Percentiles rank a stretch among this genome's conserved stretches.
These are phyloP conservation scores for Gracilinanus agilis DNA, from an alignment of 2,113 vertebrate species.

Conservation along the genomic window DNA sequence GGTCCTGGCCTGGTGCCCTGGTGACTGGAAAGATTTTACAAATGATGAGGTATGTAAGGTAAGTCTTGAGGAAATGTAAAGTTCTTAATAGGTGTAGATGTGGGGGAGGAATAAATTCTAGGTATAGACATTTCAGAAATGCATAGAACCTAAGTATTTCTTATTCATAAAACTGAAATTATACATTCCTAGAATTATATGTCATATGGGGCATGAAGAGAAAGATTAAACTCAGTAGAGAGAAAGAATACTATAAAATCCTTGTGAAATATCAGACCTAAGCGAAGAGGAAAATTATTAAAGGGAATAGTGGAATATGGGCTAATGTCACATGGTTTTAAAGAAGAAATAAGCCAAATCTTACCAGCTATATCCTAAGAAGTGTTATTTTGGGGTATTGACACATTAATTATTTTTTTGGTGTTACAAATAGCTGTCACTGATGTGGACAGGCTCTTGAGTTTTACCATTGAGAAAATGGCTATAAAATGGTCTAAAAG, in stretches of 20 bases:
- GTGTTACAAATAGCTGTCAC: too few species aligned
- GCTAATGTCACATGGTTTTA: neutral
- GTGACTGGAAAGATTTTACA: neutral
- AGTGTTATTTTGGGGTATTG: too few species aligned
- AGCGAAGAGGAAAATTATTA: neutral
- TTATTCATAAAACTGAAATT: slow-evolving; percentile 2
- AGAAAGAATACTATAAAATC: slow-evolving; percentile 44
- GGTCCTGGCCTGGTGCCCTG: neutral
- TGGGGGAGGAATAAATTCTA: neutral
- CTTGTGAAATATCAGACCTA: neutral
- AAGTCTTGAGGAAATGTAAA: neutral
- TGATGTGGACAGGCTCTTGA: too few species aligned
- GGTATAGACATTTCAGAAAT: neutral
- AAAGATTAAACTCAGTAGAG: neutral
- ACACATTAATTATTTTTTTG: too few species aligned
- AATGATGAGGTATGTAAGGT: neutral
- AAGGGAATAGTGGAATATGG: neutral
- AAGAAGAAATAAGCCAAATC: neutral
- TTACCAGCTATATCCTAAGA: neutral
- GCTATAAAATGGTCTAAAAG: too few species aligned
- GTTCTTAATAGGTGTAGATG: neutral
- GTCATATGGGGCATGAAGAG: slow-evolving; percentile 42
- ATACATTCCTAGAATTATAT: neutral
- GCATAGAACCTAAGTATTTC: neutral
- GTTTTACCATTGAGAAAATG: too few species aligned